Conservation (phyloP, 1,140 invertebrate genomes). For the Mamestra configurata region DNA sequence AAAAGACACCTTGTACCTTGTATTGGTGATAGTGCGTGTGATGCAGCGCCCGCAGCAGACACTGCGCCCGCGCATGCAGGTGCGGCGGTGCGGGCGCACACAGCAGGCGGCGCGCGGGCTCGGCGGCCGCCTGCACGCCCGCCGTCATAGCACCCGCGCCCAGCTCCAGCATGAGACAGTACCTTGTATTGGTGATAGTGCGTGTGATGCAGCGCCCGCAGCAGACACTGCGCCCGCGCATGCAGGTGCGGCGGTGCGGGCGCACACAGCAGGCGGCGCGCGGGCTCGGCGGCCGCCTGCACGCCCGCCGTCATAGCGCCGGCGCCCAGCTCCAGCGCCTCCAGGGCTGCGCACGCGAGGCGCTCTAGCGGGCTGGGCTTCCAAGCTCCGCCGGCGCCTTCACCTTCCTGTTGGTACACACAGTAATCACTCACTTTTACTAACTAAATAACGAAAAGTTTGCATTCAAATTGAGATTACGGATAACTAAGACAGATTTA, state of each 20-base stretch:
- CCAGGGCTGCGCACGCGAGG: conserved; percentile 82
- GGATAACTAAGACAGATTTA: too few relatives aligned
- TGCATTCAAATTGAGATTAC: too few relatives aligned
- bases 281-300: conserved; percentile 76
- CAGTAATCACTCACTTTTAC: not conserved
- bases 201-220: conserved; percentile 94
- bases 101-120: conserved; percentile 92
- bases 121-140: conserved; percentile 60
- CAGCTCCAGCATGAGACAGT: conserved; percentile 74
- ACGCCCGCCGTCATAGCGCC: conserved; percentile 61
- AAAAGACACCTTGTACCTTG: too few relatives aligned
- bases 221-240: conserved; percentile 92
- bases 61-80: conserved; percentile 93
- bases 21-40: conserved; percentile 95
- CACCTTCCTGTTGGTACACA: conserved; percentile 62
- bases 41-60: conserved; percentile 94
- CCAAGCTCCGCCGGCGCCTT: conserved; percentile 70
- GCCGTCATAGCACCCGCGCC: conserved; percentile 67
- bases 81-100: conserved; percentile 94
- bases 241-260: conserved; percentile 94
- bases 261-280: conserved; percentile 93
- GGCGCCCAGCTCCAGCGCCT: conserved; percentile 81
- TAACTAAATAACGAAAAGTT: not conserved
- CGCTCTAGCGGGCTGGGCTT: conserved; percentile 82
- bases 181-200: conserved; percentile 96